Conservation (phyloP, 2,113 vertebrate species). For the Taurulus bubalis region DNA sequence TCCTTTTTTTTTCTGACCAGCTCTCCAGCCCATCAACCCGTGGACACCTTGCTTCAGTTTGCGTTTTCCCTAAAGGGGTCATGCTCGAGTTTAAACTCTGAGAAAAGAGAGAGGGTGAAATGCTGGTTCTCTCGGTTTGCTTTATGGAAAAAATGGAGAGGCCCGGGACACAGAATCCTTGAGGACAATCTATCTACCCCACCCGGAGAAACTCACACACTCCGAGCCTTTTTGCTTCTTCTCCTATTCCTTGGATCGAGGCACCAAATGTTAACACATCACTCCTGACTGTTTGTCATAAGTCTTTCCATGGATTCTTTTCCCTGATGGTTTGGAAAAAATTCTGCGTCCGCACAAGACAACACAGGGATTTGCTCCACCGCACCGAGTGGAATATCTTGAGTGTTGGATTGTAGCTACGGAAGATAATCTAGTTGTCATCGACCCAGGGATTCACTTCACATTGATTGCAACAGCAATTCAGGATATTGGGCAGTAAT, state of each 20-base stretch:
- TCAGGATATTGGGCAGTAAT: slow-evolving; percentile 11
- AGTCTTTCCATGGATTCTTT: slow-evolving; percentile 40
- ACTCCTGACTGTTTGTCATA: slow-evolving; percentile 35
- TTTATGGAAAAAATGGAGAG: slow-evolving; percentile 67
- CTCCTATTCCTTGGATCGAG: slow-evolving; percentile 33
- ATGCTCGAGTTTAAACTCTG: slow-evolving; percentile 12
- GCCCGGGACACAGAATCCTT: slow-evolving; percentile 52
- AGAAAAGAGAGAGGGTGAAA: slow-evolving; percentile 10
- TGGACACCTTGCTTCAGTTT: neutral
- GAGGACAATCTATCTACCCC: slow-evolving; percentile 54
- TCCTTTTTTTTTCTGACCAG: slow-evolving; percentile 26
- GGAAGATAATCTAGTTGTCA: neutral
- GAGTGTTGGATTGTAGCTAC: slow-evolving; percentile 4
- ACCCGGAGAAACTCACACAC: slow-evolving; percentile 47
- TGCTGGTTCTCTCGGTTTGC: slow-evolving; percentile 57
- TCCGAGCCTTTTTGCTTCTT: slow-evolving; percentile 27
- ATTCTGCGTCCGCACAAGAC: neutral
- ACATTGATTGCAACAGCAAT: slow-evolving; percentile 6
- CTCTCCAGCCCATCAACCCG: neutral
- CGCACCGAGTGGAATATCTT: neutral
- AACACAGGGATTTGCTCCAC: slow-evolving; percentile 14
- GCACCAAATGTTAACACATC: slow-evolving; percentile 33
- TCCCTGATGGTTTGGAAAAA: slow-evolving; percentile 23
- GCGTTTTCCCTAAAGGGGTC: slow-evolving; percentile 21
- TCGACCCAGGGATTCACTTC: neutral